These are phyloP conservation scores for Drosophila niveifrons DNA, from an alignment of 2,888 invertebrate genomes.

Conservation along the genomic window DNA sequence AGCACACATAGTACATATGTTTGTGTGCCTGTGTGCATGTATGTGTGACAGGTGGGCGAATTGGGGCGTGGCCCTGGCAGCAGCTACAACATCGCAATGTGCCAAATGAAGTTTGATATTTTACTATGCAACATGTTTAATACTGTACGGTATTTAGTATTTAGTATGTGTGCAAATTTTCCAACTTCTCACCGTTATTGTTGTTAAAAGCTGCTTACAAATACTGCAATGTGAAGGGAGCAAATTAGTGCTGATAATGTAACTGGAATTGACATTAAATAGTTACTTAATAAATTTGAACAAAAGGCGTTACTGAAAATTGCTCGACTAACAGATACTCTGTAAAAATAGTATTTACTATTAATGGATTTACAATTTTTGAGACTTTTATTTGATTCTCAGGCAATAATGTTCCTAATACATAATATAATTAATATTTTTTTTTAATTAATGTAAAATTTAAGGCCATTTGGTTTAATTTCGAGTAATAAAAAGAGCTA, in stretches of 20 bases:
- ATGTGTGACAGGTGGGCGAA: slow-evolving; percentile 57
- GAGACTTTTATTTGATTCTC: no score
- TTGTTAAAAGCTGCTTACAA: slow-evolving; percentile 5
- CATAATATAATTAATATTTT: no score
- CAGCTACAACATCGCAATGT: slow-evolving; percentile 30
- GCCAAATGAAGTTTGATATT: slow-evolving; percentile 39
- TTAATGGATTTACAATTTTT: not conserved
- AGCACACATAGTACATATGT: slow-evolving; percentile 30
- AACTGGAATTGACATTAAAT: slow-evolving; percentile 49
- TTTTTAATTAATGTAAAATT: no score
- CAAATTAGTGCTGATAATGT: slow-evolving; percentile 38
- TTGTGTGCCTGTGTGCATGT: slow-evolving; percentile 6
- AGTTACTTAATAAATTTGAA: not conserved
- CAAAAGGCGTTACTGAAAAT: no score
- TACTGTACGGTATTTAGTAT: slow-evolving; percentile 9
- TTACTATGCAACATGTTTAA: slow-evolving; percentile 1
- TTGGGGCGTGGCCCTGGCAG: slow-evolving; percentile 38
- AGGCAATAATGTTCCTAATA: no score
- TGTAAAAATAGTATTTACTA: not conserved
- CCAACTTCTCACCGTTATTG: slow-evolving; percentile 3
- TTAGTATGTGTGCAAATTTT: not conserved
- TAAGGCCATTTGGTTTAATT: no score
- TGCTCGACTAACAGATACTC: not conserved
- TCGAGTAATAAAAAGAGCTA: no score
- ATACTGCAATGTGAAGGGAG: slow-evolving; percentile 3